Base-by-base conservation (phyloP, 2,797 vertebrate species). In the Acrossocheilus fasciatus region DNA sequence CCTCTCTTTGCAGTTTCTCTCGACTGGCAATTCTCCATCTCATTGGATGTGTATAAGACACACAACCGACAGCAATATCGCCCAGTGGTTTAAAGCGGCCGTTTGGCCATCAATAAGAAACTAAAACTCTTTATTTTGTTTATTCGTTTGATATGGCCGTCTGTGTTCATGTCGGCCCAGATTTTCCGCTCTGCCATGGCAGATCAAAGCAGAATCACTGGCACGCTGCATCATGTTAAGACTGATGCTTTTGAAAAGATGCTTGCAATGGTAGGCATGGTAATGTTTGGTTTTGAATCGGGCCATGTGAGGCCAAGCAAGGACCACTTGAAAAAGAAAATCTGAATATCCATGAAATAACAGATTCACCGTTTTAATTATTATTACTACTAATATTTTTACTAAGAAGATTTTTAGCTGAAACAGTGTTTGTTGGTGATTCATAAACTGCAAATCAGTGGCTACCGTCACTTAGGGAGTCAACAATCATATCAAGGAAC, bases 1-100 rank as follows among this genome's bases (percentile, higher is more conserved):
- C 88, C 85, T 73, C 75, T 52, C 78, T 50, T 80, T 4, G 54
- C 74, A 47, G 68, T 86, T 83, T 84, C 83, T 59, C 73, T 47
- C 73, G 74, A 69, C 36, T 83, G 73, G 78, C 83, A 85, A 82
- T 86, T 88, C 77, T 89, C 72, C 83, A 80, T 88, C 82, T 87
- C 84, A 52, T 72, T 73, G 66, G 39, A 70, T 20, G 66, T 36
- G 52, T 59, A 79, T 72, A 69, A 85, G 75, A 62, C 75, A 85
- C 47, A 70, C 39, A 70, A 66, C 75, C 39, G 26, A 62, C 68
- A 85, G 75, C 50, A 79, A 85, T 85, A 85, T 85, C 26, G 18
- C 50, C 64, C 34, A 23, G 36, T n/a, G 47, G 23, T 85, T 85
- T 79, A 85, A 36, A 85, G 26, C 36, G 14, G 45, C 83, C 4